These are phyloP conservation scores for Mimumesa dahlbomi DNA, from an alignment of 2,888 invertebrate genomes.

Conservation along the genomic window DNA sequence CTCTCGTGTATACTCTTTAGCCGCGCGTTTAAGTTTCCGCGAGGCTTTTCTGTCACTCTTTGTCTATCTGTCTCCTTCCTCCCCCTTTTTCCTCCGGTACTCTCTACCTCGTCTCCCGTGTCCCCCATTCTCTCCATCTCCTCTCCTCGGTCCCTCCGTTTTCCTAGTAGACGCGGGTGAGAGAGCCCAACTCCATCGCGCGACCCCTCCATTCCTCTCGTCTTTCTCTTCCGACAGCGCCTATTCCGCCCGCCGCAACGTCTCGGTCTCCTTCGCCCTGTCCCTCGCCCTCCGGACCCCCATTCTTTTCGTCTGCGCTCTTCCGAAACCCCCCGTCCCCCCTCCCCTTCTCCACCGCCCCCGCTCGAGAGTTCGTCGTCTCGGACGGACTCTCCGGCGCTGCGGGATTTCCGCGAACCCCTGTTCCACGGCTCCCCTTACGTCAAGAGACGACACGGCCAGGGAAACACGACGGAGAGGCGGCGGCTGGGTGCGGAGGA, in stretches of 20 bases:
- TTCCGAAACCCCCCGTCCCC: constrained; percentile 26
- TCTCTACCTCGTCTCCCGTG: constrained; percentile 1
- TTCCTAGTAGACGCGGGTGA: constrained; percentile 22
- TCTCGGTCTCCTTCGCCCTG: neutral
- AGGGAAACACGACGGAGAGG: constrained; percentile 2
- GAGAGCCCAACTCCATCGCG: constrained; percentile 13
- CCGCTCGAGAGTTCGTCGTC: constrained; percentile 52
- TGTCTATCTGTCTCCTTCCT: too few relatives aligned
- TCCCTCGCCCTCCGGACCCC: neutral
- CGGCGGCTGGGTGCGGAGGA: constrained; percentile 7
- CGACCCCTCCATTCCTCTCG: constrained; percentile 25
- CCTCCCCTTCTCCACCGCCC: too few relatives aligned
- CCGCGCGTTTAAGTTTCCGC: constrained; percentile 2
- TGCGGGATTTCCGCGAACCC: constrained; percentile 59
- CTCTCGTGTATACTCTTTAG: too few relatives aligned
- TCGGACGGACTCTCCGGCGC: constrained; percentile 38
- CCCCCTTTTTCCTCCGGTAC: neutral
- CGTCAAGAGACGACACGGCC: constrained; percentile 49
- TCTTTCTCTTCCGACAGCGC: constrained; percentile 8
- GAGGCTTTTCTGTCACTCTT: neutral
- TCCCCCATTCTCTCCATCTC: neutral
- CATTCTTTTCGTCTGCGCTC: constrained; percentile 6
- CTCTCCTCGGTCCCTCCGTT: constrained; percentile 15
- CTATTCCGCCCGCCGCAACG: constrained; percentile 7
- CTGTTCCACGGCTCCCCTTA: constrained; percentile 43